Conservation (phyloP, 2,888 invertebrate genomes). For the Tinea pellionella region DNA sequence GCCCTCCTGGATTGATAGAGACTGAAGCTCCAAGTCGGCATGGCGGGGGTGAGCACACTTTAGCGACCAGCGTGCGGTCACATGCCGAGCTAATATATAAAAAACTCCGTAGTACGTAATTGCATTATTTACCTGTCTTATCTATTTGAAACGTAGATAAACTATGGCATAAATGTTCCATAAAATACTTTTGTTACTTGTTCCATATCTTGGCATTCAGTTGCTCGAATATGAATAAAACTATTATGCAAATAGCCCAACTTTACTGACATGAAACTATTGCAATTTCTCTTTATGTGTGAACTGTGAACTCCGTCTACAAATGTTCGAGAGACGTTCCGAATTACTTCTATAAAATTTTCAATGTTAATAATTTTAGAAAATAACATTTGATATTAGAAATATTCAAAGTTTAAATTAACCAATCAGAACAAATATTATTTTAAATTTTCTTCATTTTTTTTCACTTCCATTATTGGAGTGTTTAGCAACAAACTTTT, state of each 20-base stretch:
- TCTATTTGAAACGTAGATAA: not conserved
- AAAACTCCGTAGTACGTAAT: not conserved
- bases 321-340: not conserved
- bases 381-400: slow-evolving; percentile 14
- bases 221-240: slow-evolving; percentile 32
- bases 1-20: too few relatives aligned
- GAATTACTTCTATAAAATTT: slow-evolving; percentile 7
- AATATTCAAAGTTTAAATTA: not conserved
- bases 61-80: too few relatives aligned
- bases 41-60: too few relatives aligned
- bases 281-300: slow-evolving; percentile 38
- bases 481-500: too few relatives aligned
- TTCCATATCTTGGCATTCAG: slow-evolving; percentile 11
- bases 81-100: too few relatives aligned
- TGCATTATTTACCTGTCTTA: not conserved
- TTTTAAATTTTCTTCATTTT: too few relatives aligned
- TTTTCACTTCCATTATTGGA: too few relatives aligned
- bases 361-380: slow-evolving; percentile 7
- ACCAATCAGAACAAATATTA: too few relatives aligned
- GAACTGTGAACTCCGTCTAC: slow-evolving; percentile 31
- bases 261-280: slow-evolving; percentile 36
- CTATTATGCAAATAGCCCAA: slow-evolving; percentile 51
- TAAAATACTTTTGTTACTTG: not conserved
- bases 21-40: too few relatives aligned
- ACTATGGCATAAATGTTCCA: not conserved